Evolutionary conservation across 2,113 vertebrate genomes (phyloP).

Genomic region (Dunckerocampus dactyliophorus): DNA sequence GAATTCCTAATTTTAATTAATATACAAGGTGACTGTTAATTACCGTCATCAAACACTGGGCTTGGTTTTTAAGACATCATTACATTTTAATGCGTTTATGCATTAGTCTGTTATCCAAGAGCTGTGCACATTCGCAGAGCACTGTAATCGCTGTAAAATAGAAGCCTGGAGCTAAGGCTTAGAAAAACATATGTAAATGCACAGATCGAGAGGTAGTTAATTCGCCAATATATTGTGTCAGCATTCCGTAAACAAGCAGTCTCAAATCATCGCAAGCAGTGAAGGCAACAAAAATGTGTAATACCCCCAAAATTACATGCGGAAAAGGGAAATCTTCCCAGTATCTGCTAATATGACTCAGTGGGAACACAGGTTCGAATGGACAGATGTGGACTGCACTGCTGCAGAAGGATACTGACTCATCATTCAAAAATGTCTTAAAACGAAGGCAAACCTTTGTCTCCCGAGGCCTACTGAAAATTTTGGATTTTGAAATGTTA

Average conservation of each 20-base stretch:
- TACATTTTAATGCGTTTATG: slow-evolving; percentile 15
- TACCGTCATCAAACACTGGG: slow-evolving; percentile 25
- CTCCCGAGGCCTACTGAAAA: too few relatives aligned
- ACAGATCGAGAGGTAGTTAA: background rate
- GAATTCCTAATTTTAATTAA: slow-evolving; percentile 10
- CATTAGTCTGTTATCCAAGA: slow-evolving; percentile 1
- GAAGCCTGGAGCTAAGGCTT: background rate
- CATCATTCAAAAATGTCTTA: slow-evolving; percentile 33
- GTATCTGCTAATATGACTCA: too few relatives aligned
- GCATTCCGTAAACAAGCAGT: too few relatives aligned
- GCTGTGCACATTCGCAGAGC: slow-evolving; percentile 13
- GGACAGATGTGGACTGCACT: slow-evolving; percentile 7
- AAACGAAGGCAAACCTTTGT: slow-evolving; percentile 17
- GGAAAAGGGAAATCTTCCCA: too few relatives aligned
- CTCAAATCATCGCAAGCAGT: too few relatives aligned
- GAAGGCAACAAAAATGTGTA: too few relatives aligned
- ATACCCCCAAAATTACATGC: too few relatives aligned
- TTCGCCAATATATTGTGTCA: too few relatives aligned
- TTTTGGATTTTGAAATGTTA: too few relatives aligned
- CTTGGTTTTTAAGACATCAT: slow-evolving; percentile 14
- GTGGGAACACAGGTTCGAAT: too few relatives aligned
- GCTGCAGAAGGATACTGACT: slow-evolving; percentile 23
- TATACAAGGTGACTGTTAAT: slow-evolving; percentile 13
- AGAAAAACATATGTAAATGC: slow-evolving; percentile 15
- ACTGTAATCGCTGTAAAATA: slow-evolving; percentile 17